Evolutionary conservation across 2,113 vertebrate genomes (phyloP).

Genomic region (Malurus cyaneus): DNA sequence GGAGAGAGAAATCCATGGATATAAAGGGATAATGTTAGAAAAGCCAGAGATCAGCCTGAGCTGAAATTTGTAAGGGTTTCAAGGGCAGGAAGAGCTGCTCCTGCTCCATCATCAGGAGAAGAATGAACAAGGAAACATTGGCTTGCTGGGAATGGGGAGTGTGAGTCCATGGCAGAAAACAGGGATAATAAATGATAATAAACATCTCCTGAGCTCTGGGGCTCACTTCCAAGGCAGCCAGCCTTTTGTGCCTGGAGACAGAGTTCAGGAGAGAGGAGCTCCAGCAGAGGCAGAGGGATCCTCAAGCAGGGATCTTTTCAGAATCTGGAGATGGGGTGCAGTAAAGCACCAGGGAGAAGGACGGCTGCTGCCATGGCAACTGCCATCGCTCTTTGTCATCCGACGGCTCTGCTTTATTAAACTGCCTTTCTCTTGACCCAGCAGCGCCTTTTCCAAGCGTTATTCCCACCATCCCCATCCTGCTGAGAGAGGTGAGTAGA

Average conservation of each 20-base stretch:
- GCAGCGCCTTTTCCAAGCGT: neutral
- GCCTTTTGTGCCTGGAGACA: neutral
- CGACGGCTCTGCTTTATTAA: neutral
- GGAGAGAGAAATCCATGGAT: neutral
- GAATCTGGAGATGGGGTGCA: neutral
- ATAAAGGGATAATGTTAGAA: neutral
- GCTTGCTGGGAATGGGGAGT: neutral
- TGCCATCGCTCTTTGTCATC: too few relatives aligned
- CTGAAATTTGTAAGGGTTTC: neutral
- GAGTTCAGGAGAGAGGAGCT: neutral
- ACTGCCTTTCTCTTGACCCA: neutral
- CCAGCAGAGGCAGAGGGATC: neutral
- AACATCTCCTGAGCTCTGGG: neutral
- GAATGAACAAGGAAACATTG: neutral
- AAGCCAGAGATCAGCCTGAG: neutral
- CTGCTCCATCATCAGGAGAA: neutral
- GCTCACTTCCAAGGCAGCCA: neutral
- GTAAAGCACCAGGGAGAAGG: neutral
- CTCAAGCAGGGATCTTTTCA: neutral
- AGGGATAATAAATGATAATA: neutral
- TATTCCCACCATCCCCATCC: neutral
- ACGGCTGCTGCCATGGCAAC: neutral
- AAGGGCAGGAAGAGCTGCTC: neutral
- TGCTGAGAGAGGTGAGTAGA: neutral
- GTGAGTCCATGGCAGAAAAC: neutral